A percentile compares a stretch with the other conserved stretches of the same genome.
Conservation (phyloP, 2,113 vertebrate species). For the Pleuronectes platessa region DNA sequence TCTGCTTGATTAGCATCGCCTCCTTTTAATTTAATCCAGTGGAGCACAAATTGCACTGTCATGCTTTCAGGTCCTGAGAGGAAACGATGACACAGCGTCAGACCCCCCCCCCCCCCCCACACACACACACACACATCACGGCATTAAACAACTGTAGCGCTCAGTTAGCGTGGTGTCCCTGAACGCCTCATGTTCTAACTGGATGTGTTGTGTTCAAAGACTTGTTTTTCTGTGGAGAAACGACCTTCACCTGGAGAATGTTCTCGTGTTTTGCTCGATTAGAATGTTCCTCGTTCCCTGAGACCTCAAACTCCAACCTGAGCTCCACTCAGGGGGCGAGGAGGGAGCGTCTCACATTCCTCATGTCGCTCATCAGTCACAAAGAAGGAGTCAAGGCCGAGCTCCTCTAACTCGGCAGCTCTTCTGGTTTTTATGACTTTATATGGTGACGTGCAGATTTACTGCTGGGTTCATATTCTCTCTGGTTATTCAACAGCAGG, state of each 20-base stretch:
- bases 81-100: background rate
- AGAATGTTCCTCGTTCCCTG: background rate
- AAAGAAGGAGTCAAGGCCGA: too few relatives aligned
- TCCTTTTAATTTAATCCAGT: constrained; percentile 37
- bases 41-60: background rate
- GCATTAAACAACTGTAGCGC: background rate
- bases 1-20: constrained; percentile 48
- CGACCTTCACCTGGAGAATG: background rate
- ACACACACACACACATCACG: background rate
- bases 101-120: background rate
- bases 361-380: too few relatives aligned
- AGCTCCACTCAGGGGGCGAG: too few relatives aligned
- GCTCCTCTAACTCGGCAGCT: too few relatives aligned
- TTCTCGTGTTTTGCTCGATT: background rate
- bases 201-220: background rate
- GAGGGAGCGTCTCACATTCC: too few relatives aligned
- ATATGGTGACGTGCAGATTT: too few relatives aligned
- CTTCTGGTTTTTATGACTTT: too few relatives aligned
- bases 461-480: too few relatives aligned
- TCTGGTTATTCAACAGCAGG: too few relatives aligned
- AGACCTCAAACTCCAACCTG: too few relatives aligned
- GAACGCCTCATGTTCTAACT: background rate
- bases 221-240: background rate
- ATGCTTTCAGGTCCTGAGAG: constrained; percentile 9
- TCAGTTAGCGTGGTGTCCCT: background rate